Base-by-base conservation (phyloP, 1,140 invertebrate genomes). In the Phthorimaea operculella region DNA sequence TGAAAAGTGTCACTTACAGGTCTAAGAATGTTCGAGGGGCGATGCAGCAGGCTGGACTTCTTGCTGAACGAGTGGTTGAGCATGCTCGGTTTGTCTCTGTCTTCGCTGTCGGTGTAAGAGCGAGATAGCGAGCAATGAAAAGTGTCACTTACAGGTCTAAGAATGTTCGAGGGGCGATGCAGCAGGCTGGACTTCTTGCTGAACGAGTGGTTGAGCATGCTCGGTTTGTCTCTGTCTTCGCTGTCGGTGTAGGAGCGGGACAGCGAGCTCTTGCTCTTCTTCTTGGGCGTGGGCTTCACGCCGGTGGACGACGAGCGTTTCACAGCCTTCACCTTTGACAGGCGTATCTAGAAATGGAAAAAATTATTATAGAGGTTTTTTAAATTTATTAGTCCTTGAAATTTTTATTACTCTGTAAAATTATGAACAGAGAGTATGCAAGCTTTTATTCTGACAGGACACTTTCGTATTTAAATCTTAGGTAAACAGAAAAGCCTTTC, bases 161-260 rank as follows among this genome's bases (percentile, higher is more conserved):
- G 73, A 60, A 92, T 89, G 72, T 89, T 90, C 7, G 90, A 86
- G 0, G 91, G 91, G 66, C 91, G 87, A 62, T 92, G 89, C 44
- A 92, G 78, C 62, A 92, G 53, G 33, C 82, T 83, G 42, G 83
- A 83, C 55, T 85, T 84, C 88, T 90, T 85, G 83, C 87, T 70
- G 87, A 87, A 70, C 72, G 85, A 77, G 72, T 86, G 70, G 82
- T 88, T 74, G 85, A 90, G 71, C 90, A 90, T 68, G 1, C 76
- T 79, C 0, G 74, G 74, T 54, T 83, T 80, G 18, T 81, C 76
- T 47, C 68, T 71, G n/a, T 64, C 68, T 28, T 79, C 72, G 1
- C 54, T 60, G 60, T 79, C 77, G 0, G 76, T 76, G 65, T 62
- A 74, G 0, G 77, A 76, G 9, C 76, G 70, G 0, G 76, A 74